Percentiles rank a stretch among this genome's conserved stretches.
These are phyloP conservation scores for Montipora capricornis DNA, from an alignment of 64 coral and sea anemone genomes.

Conservation along the genomic window DNA sequence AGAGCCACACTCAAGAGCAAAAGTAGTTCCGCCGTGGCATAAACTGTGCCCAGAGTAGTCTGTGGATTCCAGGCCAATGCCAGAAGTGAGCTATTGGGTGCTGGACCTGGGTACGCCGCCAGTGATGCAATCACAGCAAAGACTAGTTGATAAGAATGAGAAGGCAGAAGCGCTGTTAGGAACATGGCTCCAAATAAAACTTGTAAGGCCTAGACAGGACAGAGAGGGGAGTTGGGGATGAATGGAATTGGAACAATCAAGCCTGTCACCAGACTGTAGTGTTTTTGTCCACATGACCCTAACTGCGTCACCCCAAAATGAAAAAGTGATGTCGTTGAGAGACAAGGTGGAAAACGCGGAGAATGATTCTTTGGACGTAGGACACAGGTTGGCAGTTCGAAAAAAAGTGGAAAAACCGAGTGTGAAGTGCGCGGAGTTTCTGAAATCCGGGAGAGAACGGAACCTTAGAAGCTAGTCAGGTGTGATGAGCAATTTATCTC, in stretches of 20 bases:
- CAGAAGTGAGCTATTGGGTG: background rate
- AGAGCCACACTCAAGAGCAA: background rate
- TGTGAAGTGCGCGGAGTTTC: conserved; percentile 11
- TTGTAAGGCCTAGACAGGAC: background rate
- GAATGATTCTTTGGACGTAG: background rate
- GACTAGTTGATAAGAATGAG: background rate
- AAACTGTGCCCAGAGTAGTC: conserved; percentile 47
- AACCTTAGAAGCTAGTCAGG: conserved; percentile 23
- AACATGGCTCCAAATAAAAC: background rate
- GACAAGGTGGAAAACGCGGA: background rate
- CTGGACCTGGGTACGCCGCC: too few relatives aligned
- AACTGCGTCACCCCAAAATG: background rate
- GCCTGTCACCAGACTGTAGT: background rate
- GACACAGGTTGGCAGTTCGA: background rate
- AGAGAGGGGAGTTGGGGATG: conserved; percentile 2
- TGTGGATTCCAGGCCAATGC: background rate
- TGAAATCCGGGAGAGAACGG: background rate
- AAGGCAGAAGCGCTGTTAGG: background rate
- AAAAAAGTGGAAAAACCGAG: conserved; percentile 31
- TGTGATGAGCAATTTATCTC: conserved; percentile 22
- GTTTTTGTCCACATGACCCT: conserved; percentile 6
- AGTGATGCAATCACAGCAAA: background rate
- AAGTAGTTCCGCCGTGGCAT: background rate
- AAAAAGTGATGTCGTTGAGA: background rate
- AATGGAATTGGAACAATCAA: conserved; percentile 4